Evolutionary conservation across 2,888 invertebrate species (phyloP).

Genomic region (Philhelius pedissequus): DNA sequence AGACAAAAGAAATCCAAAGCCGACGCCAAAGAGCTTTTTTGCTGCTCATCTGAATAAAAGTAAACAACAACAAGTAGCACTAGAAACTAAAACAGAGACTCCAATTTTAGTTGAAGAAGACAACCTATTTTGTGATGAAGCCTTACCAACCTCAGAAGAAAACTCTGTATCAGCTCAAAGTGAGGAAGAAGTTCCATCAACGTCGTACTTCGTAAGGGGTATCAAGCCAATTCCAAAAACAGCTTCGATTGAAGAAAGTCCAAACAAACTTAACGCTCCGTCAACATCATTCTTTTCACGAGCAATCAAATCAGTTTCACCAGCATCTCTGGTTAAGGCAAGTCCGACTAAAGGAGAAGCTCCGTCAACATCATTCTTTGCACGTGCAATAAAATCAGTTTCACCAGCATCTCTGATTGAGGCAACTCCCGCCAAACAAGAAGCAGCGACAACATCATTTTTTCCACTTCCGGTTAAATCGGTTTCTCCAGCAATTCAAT

Average conservation of each 20-base stretch:
- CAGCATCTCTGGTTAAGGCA: background rate
- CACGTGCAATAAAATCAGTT: background rate
- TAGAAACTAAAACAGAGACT: background rate
- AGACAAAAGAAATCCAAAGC: background rate
- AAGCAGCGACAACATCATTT: constrained; percentile 12
- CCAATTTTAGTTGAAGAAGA: background rate
- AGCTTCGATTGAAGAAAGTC: background rate
- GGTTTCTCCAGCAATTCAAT: background rate
- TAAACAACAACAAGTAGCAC: constrained; percentile 59
- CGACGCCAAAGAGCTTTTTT: constrained; percentile 71
- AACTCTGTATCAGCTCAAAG: background rate
- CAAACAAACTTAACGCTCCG: background rate
- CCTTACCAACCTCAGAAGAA: constrained; percentile 12
- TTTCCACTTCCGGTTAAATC: background rate
- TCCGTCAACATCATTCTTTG: constrained; percentile 23
- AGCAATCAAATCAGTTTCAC: background rate
- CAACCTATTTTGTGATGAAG: constrained; percentile 27
- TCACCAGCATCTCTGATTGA: background rate
- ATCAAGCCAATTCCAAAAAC: background rate
- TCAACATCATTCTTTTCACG: constrained; percentile 19
- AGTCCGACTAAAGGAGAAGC: background rate
- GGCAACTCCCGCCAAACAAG: background rate
- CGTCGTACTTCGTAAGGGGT: background rate
- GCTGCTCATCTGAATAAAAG: constrained; percentile 69
- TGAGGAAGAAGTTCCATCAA: background rate